Conservation (phyloP, 2,797 vertebrate species). For the Eupleurogrammus muticus region DNA sequence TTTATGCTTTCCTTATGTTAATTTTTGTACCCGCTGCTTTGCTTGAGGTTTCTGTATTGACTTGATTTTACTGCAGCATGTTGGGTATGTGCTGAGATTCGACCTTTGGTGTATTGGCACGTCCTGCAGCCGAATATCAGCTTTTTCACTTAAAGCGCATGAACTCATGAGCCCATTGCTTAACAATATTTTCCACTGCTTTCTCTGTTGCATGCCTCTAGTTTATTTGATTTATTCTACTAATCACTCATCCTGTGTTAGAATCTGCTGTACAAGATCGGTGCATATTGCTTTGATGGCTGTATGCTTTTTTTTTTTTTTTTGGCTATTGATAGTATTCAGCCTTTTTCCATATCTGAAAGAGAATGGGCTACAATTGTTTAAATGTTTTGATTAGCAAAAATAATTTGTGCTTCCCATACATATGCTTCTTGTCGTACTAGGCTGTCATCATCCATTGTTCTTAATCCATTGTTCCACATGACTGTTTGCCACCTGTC, state of each 20-base stretch:
- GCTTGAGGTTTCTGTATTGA: conserved; percentile 37
- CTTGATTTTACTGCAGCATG: conserved; percentile 44
- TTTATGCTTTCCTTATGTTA: conserved; percentile 14
- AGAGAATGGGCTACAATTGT: conserved; percentile 23
- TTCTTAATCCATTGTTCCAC: conserved; percentile 61
- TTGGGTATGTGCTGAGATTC: conserved; percentile 35
- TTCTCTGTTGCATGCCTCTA: background rate
- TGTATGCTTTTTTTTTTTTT: conserved; percentile 11
- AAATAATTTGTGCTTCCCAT: conserved; percentile 14
- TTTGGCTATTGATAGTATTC: conserved; percentile 1
- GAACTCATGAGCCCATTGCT: conserved; percentile 1
- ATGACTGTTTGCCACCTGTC: conserved; percentile 58
- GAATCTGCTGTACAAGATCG: background rate
- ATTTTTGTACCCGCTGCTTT: conserved; percentile 26
- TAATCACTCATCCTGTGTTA: conserved; percentile 10
- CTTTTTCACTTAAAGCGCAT: conserved; percentile 6
- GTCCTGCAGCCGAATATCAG: conserved; percentile 22
- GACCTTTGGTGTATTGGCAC: conserved; percentile 21
- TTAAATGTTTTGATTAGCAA: conserved; percentile 21
- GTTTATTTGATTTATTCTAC: background rate
- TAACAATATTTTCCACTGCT: conserved; percentile 5
- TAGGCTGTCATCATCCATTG: conserved; percentile 64
- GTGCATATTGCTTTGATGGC: background rate
- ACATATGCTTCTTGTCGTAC: conserved; percentile 38
- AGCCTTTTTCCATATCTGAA: conserved; percentile 16